Evolutionary conservation across 2,888 invertebrate genomes (phyloP), one percentile per base, ranked within the genome.

Genomic region (Rhorus exstirpatorius): DNA sequence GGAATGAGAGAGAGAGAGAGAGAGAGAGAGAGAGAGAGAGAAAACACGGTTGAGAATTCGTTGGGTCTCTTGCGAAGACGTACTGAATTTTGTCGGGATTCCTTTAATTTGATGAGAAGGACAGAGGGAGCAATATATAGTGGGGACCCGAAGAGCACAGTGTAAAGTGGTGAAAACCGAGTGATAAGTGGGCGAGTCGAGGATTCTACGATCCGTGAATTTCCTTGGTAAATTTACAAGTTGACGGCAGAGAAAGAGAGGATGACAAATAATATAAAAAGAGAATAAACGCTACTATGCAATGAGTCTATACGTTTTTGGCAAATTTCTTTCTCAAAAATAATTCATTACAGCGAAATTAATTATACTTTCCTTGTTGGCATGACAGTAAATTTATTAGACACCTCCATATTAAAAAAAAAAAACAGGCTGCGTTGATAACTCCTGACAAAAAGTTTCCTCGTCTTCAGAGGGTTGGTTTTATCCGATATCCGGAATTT

Each of bases 141-240:
- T 12, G 53, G 55, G 14, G 35, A 49, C 35, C 65, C 63, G 68
- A 55, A 31, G 19, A 31, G 19, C 60, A n/a, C 31, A 46, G 31
- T 26, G 38, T 46, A 53, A 65, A 35, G 19, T 17, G 58, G 58
- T 26, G 31, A 46, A 61, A 70, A 63, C 38, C 61, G 61, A 58
- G 78, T 63, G 75, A 71, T 74, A 60, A 83, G 51, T 65, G 70
- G 58, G 71, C 78, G 70, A 68, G 68, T 46, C 63, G 61, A 74
- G 63, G 55, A 74, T 68, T 68, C 46, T 61, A 67, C 71, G 68
- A 63, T 63, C 61, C 63, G 77, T 74, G 78, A 78, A 78, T 74
- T 70, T 74, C 14, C 58, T 74, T 74, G 68, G 63, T 63, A 31
- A 74, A 74, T 78, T 70, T 58, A 70, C 74, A 70, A 78, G 31